Percentiles rank a stretch among this genome's conserved stretches.
Conservation (phyloP, 2,797 vertebrate species). For the Zenarchopterus dispar region DNA sequence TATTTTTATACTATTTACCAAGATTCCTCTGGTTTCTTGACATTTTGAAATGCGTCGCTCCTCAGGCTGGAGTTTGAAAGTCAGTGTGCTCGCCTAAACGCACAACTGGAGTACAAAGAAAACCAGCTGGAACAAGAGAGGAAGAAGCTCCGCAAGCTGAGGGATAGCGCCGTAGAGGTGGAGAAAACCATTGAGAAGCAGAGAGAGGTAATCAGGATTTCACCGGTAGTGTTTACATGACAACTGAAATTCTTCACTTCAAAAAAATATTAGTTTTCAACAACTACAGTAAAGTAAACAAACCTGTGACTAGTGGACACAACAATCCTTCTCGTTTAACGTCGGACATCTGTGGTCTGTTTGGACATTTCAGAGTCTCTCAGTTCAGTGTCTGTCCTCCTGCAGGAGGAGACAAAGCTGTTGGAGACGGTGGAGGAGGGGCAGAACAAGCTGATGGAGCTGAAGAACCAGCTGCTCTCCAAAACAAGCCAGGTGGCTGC, state of each 20-base stretch:
- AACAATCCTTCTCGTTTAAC: too few relatives aligned
- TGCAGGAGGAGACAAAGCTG: constrained; percentile 86
- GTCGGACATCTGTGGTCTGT: not conserved
- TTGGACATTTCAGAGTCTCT: not conserved
- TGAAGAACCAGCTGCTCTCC: constrained; percentile 74
- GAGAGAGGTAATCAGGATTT: constrained; percentile 79
- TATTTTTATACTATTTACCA: too few relatives aligned
- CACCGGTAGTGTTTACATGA: not conserved
- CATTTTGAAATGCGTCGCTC: not conserved
- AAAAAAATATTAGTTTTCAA: too few relatives aligned
- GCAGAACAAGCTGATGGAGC: constrained; percentile 75
- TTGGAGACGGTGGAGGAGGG: constrained; percentile 80
- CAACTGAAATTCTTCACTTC: not conserved
- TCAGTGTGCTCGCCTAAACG: constrained; percentile 83
- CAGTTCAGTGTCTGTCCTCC: not conserved
- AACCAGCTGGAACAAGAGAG: constrained; percentile 82
- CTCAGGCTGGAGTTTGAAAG: constrained; percentile 92
- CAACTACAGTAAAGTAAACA: too few relatives aligned
- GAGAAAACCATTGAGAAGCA: constrained; percentile 69
- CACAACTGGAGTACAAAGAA: constrained; percentile 87
- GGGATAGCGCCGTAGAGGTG: constrained; percentile 79
- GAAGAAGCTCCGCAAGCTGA: constrained; percentile 70
- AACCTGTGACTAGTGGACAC: too few relatives aligned
- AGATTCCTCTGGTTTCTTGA: not conserved
- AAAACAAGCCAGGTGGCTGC: constrained; percentile 79